phyloP scores from a whole-genome alignment of 2,888 invertebrate genomes.

The Boloria selene region DNA sequence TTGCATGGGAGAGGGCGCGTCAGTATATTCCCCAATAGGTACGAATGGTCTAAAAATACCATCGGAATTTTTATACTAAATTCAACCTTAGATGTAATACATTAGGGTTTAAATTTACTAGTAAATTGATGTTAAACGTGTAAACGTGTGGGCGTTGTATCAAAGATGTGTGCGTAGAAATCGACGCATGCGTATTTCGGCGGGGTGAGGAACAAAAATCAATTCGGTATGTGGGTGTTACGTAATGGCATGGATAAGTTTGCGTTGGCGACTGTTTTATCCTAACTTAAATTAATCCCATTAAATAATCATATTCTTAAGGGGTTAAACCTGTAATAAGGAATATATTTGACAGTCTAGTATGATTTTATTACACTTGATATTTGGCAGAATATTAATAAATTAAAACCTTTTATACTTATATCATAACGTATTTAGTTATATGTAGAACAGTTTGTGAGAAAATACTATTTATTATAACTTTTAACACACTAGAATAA shows the following conservation, averaged over 20 bases:
- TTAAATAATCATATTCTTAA: conserved; percentile 42
- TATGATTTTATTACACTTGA: not conserved
- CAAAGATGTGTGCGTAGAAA: conserved; percentile 60
- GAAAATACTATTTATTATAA: no score
- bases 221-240: conserved; percentile 78
- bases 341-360: not conserved
- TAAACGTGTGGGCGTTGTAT: conserved; percentile 48
- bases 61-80: conserved; percentile 39
- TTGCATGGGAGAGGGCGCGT: conserved; percentile 79
- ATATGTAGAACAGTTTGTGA: not conserved
- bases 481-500: no score
- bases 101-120: conserved; percentile 39
- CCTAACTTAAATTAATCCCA: conserved; percentile 62
- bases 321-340: conserved; percentile 25
- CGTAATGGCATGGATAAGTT: conserved; percentile 69
- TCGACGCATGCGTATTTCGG: conserved; percentile 68
- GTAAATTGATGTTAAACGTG: conserved; percentile 36
- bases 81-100: conserved; percentile 28
- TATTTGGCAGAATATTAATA: conserved; percentile 15
- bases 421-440: not conserved
- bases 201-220: conserved; percentile 72
- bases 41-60: conserved; percentile 79
- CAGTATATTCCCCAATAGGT: conserved; percentile 64
- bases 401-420: not conserved
- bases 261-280: conserved; percentile 57